Conservation (phyloP, 2,888 invertebrate species). For the Leucania comma region DNA sequence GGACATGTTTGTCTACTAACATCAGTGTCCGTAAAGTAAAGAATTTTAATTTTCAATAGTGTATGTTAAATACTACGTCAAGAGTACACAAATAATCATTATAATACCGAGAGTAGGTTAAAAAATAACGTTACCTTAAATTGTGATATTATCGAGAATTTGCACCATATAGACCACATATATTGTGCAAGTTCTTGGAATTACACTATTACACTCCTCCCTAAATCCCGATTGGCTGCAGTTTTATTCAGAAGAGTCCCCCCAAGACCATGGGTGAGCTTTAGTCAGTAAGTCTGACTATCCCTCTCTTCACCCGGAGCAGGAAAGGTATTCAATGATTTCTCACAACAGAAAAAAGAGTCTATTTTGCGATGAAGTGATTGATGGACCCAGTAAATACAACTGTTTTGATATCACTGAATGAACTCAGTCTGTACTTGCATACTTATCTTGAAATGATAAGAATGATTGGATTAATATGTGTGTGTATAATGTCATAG, state of each 20-base stretch:
- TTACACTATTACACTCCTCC: conserved; percentile 2
- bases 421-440: conserved; percentile 8
- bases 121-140: conserved; percentile 24
- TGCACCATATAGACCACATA: neutral
- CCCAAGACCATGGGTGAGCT: no score
- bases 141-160: neutral
- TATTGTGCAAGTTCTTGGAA: neutral
- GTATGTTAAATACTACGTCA: neutral
- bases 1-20: neutral
- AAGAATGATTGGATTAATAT: conserved; percentile 9
- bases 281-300: no score
- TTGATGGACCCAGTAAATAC: conserved; percentile 12
- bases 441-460: conserved; percentile 28
- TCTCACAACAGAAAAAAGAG: no score
- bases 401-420: conserved; percentile 25
- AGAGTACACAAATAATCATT: neutral
- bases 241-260: no score
- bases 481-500: conserved; percentile 13
- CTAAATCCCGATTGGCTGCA: no score
- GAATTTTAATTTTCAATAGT: conserved; percentile 11
- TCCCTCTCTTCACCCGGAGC: no score
- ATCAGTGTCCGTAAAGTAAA: neutral
- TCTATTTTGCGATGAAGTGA: conserved; percentile 7
- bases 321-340: no score
- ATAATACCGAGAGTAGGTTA: neutral